Evolutionary conservation across 2,888 invertebrate species (phyloP).

Genomic region (Ophioninae sp.): DNA sequence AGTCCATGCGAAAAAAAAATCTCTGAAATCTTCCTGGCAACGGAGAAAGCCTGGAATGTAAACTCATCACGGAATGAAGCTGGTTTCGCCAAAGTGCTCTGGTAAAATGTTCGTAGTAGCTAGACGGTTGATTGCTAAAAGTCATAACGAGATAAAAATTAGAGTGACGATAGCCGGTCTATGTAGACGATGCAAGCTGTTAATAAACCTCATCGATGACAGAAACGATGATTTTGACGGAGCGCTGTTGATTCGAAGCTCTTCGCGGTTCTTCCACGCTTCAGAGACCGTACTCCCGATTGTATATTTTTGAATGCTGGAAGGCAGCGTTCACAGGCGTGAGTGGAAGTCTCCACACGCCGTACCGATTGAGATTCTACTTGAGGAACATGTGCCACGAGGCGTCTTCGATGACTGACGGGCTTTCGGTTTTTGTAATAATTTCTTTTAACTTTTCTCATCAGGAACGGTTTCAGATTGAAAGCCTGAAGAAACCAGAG

Average conservation of each 20-base stretch:
- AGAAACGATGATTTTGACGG: constrained; percentile 13
- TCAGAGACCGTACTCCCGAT: not conserved
- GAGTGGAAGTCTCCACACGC: constrained; percentile 73
- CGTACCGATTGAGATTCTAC: constrained; percentile 56
- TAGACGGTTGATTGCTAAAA: constrained; percentile 6
- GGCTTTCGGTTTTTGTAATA: constrained; percentile 14
- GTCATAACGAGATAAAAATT: constrained; percentile 33
- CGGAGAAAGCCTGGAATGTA: not conserved
- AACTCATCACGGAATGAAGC: constrained; percentile 18
- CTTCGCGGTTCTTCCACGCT: constrained; percentile 27
- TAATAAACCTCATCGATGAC: constrained; percentile 32
- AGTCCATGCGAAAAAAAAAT: not conserved
- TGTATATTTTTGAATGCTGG: constrained; percentile 47
- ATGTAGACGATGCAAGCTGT: not conserved
- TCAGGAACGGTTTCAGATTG: constrained; percentile 28
- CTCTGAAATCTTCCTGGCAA: not conserved
- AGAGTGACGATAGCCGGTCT: not conserved
- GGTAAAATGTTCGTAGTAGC: constrained; percentile 35
- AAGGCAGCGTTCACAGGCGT: constrained; percentile 62
- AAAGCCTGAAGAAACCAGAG: no score
- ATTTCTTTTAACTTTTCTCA: constrained; percentile 13
- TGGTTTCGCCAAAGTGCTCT: constrained; percentile 34
- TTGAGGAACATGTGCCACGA: constrained; percentile 48
- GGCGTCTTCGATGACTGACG: constrained; percentile 59
- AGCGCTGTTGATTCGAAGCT: not conserved